phyloP scores from a whole-genome alignment of 53 echinoderm and acorn worm species.

The Stichopus horrens region DNA sequence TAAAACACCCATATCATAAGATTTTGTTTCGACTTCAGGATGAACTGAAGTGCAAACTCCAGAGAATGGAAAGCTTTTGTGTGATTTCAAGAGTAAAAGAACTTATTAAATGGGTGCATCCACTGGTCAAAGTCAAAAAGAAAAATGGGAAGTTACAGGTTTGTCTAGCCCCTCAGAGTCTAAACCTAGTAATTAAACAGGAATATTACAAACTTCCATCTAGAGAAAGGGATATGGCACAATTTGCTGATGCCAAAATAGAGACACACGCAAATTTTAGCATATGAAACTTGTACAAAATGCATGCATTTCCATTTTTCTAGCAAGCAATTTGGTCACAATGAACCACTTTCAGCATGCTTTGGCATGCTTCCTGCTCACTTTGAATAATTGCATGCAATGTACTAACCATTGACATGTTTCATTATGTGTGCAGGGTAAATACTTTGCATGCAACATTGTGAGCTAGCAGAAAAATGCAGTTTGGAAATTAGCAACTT shows the following conservation, averaged over 20 bases:
- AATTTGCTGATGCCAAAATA: conserved; percentile 57
- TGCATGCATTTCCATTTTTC: too few relatives aligned
- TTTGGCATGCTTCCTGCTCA: too few relatives aligned
- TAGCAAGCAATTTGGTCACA: too few relatives aligned
- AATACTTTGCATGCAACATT: too few relatives aligned
- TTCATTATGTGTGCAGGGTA: too few relatives aligned
- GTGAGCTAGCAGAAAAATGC: too few relatives aligned
- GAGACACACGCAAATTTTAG: conserved; percentile 38
- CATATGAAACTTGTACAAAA: too few relatives aligned
- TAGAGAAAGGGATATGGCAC: conserved; percentile 42
- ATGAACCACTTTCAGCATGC: too few relatives aligned
- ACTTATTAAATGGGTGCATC: conserved; percentile 59
- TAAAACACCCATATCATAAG: conserved; percentile 30
- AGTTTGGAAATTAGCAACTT: too few relatives aligned
- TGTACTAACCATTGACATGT: too few relatives aligned
- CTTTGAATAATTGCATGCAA: too few relatives aligned
- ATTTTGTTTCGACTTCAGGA: conserved; percentile 7
- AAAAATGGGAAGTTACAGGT: conserved; percentile 56
- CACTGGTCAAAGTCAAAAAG: conserved; percentile 53
- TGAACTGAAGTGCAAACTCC: conserved; percentile 23
- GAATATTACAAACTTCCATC: conserved; percentile 53
- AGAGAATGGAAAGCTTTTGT: not conserved
- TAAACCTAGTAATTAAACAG: conserved; percentile 50
- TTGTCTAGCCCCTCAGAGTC: conserved; percentile 58
- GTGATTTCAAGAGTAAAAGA: conserved; percentile 15